A percentile compares a stretch with the other conserved stretches of the same genome.
phyloP scores from a whole-genome alignment of 2,797 vertebrate genomes.

The Darevskia nairensis region DNA sequence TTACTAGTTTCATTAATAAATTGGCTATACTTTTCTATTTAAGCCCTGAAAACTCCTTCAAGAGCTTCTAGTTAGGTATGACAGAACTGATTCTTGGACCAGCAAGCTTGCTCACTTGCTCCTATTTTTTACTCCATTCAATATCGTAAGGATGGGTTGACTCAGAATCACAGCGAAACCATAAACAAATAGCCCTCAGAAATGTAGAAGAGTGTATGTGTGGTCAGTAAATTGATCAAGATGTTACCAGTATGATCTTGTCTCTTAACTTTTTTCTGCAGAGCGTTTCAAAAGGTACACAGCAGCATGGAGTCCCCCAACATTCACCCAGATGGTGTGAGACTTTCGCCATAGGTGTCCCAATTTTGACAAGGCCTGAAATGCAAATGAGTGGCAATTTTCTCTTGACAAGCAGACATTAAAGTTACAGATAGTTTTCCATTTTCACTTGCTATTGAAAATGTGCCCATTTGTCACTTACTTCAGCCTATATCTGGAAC shows the following conservation, averaged over 20 bases:
- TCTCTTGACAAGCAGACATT: not conserved
- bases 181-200: not conserved
- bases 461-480: not conserved
- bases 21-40: slow-evolving; percentile 7
- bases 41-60: not conserved
- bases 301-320: slow-evolving; percentile 94
- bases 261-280: slow-evolving; percentile 61
- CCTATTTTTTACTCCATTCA: not conserved
- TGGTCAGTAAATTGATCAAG: not conserved
- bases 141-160: not conserved
- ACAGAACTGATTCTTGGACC: not conserved
- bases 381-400: not conserved
- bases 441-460: not conserved
- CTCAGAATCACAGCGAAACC: accelerated
- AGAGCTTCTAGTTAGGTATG: slow-evolving; percentile 3
- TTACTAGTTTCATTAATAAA: slow-evolving; percentile 13
- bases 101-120: not conserved
- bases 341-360: slow-evolving; percentile 90
- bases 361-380: slow-evolving; percentile 89
- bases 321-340: slow-evolving; percentile 96
- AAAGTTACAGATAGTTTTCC: not conserved
- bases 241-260: slow-evolving; percentile 54
- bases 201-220: not conserved
- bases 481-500: not conserved
- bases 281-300: slow-evolving; percentile 93